Base-by-base conservation (phyloP, 2,113 vertebrate species). In the Lepisosteus oculatus region DNA sequence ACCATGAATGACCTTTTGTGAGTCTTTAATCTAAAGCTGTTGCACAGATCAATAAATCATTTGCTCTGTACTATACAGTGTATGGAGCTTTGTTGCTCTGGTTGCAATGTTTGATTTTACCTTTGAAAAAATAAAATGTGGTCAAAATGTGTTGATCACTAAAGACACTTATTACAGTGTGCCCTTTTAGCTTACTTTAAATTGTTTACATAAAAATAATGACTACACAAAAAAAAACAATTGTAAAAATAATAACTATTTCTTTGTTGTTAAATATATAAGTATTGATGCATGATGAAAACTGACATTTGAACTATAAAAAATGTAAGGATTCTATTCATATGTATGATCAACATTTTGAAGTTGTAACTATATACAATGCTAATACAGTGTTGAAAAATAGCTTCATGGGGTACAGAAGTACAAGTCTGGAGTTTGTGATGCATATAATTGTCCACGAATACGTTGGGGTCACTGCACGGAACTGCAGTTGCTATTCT, bases 1-100 rank as follows among this genome's bases (percentile, higher is more conserved):
- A 77, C 79, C 76, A 63, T 8, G 61, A 67, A 72, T 88, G 84
- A 87, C 83, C 85, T 90, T 90, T 86, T 83, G 74, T 81, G 75
- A 69, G 69, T 88, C 80, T 88, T 87, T 86, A 85, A 87, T 89
- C 81, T 87, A 84, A 88, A 88, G 81, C 77, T 78, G 79, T 68
- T 83, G 80, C 77, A 80, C 76, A 77, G 83, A 88, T 90, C 87
- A 86, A 87, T 91, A 87, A 85, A 79, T 78, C 80, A 86, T 88
- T 90, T 83, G 59, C 77, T 77, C 72, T 77, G 70, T 87, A 80
- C 80, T 76, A 87, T 83, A 79, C 81, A 84, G 81, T 85, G 86
- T 85, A 79, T 72, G 29, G 71, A 84, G 78, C 79, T 81, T 79
- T 82, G 82, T 80, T 85, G 83, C 72, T 56, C 63, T 56, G 66